Conservation (phyloP, 2,113 vertebrate species). For the Pavo muticus region DNA sequence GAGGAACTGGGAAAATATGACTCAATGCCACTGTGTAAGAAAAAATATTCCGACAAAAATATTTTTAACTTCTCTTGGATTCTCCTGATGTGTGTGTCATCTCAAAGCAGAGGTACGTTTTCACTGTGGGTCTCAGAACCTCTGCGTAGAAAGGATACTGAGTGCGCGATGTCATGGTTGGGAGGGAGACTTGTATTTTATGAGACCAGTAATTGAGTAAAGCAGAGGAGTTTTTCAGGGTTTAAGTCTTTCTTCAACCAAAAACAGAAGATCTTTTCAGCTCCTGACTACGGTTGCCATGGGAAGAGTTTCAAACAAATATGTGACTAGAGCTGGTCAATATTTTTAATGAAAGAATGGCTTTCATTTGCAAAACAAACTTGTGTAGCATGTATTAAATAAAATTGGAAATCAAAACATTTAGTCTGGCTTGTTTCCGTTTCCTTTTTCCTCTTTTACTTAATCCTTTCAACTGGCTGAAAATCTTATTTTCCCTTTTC, state of each 20-base stretch:
- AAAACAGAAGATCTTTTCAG: background rate
- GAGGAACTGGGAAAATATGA: background rate
- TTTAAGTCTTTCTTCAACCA: background rate
- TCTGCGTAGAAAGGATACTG: background rate
- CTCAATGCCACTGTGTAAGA: background rate
- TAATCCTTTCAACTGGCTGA: background rate
- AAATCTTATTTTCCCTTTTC: background rate
- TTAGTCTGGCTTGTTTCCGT: background rate
- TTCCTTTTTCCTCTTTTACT: background rate
- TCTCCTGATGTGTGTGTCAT: background rate
- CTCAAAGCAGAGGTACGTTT: background rate
- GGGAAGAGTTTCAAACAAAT: constrained; percentile 9
- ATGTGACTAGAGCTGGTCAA: background rate
- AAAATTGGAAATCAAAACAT: background rate
- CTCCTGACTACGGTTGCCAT: background rate
- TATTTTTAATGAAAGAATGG: background rate
- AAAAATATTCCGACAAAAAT: background rate
- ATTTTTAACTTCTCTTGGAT: background rate
- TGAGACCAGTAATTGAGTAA: background rate
- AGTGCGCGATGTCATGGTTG: background rate
- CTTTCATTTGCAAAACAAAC: background rate
- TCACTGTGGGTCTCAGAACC: background rate
- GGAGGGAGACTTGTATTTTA: background rate
- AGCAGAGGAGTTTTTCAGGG: background rate
- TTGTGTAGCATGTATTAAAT: background rate